Evolutionary conservation across 2,113 vertebrate genomes (phyloP).

Genomic region (Sturnira hondurensis): DNA sequence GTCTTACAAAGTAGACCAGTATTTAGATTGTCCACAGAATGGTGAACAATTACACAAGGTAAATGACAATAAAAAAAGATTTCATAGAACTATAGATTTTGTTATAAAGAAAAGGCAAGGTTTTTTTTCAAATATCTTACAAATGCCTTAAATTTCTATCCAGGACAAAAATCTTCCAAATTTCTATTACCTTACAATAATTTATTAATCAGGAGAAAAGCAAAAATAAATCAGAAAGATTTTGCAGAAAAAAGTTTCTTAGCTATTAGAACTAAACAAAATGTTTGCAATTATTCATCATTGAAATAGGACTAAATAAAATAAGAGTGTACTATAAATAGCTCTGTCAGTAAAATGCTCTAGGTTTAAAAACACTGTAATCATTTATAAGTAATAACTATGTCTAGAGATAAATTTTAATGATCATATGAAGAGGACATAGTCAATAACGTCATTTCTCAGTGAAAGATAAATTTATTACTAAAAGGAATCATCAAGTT

Average conservation of each 20-base stretch:
- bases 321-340: neutral
- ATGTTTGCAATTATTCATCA: neutral
- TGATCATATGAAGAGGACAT: neutral
- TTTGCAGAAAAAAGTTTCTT: neutral
- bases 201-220: neutral
- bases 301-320: neutral
- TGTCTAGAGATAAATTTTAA: neutral
- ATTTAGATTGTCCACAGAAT: slow-evolving; percentile 51
- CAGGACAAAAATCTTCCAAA: neutral
- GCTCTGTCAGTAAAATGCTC: neutral
- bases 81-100: neutral
- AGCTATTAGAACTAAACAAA: neutral
- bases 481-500: neutral
- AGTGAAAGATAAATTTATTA: neutral
- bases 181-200: neutral
- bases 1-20: neutral
- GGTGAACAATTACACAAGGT: slow-evolving; percentile 21
- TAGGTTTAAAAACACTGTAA: neutral
- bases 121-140: neutral
- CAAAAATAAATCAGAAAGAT: neutral
- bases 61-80: neutral
- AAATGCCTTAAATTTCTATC: neutral
- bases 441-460: neutral
- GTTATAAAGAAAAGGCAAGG: neutral
- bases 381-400: neutral